Conservation (phyloP, 2,113 vertebrate species). For the Calyptomena viridis region DNA sequence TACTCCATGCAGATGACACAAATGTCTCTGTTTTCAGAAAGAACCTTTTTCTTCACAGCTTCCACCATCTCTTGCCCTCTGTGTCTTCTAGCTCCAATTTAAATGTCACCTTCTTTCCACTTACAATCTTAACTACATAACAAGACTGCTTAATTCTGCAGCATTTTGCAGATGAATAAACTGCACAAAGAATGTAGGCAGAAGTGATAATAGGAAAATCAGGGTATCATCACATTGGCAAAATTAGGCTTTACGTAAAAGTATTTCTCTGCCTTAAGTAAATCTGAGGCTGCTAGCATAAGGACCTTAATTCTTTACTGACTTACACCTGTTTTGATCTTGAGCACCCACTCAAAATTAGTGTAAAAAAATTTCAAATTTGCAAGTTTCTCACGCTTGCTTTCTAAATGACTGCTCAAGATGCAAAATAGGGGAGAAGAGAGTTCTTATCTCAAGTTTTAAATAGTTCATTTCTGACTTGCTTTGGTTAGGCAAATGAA, state of each 20-base stretch:
- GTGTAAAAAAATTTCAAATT: not conserved
- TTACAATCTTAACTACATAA: not conserved
- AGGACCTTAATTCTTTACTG: not conserved
- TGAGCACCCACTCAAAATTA: not conserved
- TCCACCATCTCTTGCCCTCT: not conserved
- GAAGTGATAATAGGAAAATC: not conserved
- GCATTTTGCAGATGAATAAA: not conserved
- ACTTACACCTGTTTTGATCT: not conserved
- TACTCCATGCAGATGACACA: not conserved
- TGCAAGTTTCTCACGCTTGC: not conserved
- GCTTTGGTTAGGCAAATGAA: conserved; percentile 4
- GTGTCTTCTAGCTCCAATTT: not conserved
- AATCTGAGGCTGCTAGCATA: not conserved
- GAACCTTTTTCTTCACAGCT: not conserved
- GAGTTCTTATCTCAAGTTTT: conserved; percentile 1
- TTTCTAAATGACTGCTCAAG: conserved; percentile 32
- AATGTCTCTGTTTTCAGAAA: not conserved
- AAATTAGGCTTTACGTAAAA: not conserved
- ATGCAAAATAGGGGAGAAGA: conserved; percentile 6
- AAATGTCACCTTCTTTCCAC: not conserved
- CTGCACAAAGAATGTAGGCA: not conserved
- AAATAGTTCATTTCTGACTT: not conserved
- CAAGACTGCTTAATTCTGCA: not conserved
- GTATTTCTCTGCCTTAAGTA: not conserved
- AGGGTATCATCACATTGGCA: not conserved